phyloP scores from a whole-genome alignment of 2,113 vertebrate species.

The Cnemophilus loriae region DNA sequence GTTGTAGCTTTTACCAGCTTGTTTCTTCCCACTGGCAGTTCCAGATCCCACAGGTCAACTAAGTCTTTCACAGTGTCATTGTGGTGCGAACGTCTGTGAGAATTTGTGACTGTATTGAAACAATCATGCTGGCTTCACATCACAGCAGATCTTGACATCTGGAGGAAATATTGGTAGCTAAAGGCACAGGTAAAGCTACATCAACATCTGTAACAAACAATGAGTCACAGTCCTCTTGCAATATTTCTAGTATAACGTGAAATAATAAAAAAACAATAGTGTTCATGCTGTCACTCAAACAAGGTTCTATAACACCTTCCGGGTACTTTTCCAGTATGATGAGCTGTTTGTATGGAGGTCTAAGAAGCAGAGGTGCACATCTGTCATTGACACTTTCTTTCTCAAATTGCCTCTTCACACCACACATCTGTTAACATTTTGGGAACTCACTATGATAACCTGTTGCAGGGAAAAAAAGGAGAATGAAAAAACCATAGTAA shows the following conservation, averaged over 20 bases:
- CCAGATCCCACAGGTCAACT: background rate
- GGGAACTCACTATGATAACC: background rate
- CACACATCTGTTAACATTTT: background rate
- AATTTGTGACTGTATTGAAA: background rate
- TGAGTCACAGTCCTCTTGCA: background rate
- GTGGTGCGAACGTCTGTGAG: background rate
- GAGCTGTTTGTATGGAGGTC: background rate
- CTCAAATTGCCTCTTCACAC: background rate
- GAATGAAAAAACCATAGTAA: background rate
- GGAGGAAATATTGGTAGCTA: background rate
- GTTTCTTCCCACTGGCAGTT: background rate
- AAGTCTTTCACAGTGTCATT: background rate
- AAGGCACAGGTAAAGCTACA: background rate
- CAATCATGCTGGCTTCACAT: background rate
- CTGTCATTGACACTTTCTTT: background rate
- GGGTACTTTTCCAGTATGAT: background rate
- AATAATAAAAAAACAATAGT: background rate
- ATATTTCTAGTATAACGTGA: background rate
- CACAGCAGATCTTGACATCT: background rate
- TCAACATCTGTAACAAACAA: background rate
- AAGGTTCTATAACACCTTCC: background rate
- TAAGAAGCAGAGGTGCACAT: background rate
- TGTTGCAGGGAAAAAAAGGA: background rate
- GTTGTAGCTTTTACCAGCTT: background rate
- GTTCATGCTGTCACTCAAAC: background rate